Evolutionary conservation across 1,140 invertebrate species (phyloP).

Genomic region (Macrobrachium rosenbergii): DNA sequence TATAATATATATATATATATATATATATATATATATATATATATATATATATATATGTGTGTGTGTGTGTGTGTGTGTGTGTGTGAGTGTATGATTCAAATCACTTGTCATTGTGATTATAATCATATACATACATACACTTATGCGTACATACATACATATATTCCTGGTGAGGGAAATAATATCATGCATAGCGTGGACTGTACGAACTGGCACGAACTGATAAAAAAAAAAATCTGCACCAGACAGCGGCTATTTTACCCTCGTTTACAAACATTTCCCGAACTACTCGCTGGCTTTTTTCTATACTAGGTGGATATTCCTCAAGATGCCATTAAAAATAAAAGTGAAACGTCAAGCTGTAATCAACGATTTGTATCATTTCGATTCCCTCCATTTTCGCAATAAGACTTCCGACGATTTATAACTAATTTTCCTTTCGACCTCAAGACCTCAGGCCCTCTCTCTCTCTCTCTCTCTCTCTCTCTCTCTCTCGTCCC

Average conservation of each 20-base stretch:
- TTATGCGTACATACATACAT: background rate
- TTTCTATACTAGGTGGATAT: too few relatives aligned
- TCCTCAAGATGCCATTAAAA: too few relatives aligned
- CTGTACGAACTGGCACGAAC: too few relatives aligned
- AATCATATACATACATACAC: background rate
- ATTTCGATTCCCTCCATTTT: background rate
- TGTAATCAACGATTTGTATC: too few relatives aligned
- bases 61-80: background rate
- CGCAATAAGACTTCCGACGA: background rate
- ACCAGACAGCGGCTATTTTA: too few relatives aligned
- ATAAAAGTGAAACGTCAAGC: too few relatives aligned
- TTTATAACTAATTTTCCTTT: background rate
- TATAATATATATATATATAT: too few relatives aligned
- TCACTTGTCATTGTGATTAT: background rate
- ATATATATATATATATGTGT: background rate
- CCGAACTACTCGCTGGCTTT: too few relatives aligned
- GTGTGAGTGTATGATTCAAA: background rate
- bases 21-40: too few relatives aligned
- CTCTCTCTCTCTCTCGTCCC: background rate
- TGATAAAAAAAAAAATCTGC: too few relatives aligned
- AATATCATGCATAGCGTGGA: too few relatives aligned
- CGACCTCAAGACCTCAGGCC: background rate
- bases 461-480: background rate
- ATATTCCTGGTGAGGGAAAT: background rate
- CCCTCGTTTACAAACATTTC: too few relatives aligned